Base-by-base conservation (phyloP, 2,113 vertebrate species). In the Haemorhous mexicanus region DNA sequence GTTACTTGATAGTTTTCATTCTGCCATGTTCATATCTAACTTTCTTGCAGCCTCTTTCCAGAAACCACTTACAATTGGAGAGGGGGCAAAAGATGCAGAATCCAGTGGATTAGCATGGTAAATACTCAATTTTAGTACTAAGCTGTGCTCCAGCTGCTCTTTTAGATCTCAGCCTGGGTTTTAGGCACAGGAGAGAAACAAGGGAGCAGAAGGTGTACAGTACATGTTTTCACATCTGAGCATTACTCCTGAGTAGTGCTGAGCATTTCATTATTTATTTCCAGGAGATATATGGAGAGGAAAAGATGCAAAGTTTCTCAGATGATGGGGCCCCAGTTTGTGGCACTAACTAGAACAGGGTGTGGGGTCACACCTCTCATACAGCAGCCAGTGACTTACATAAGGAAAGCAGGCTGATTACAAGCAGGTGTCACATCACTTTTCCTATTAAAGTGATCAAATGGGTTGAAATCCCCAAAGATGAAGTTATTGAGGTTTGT, bases 391-490 rank as follows among this genome's bases (percentile, higher is more conserved):
- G 64, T 84, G 90, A 61, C 79, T 90, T 84, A 86, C 64, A 47
- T 92, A 77, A 91, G 61, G 61, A 52, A 74, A 75, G 89, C 86
- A 7, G 19, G 68, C 89, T 89, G 89, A 37, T 49, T 87, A 77
- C 68, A 55, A 90, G 84, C 80, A 93, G 91, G 86, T 95, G 87
- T 90, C 77, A 77, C 55, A 85, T 88, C 50, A 69, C 44, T 89
- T 95, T 96, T 95, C 81, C 95, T 74, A 87, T 94, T 84, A 87
- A 92, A 82, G 50, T 80, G 91, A 93, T 97, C 94, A 93, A 84
- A 91, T 84, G 58, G 84, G 47, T 77, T 93, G 84, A 84, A 87
- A 83, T 84, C 89, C 63, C 64, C 17, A 27, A 75, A 84, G 87
- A 76, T 12, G 41, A 68, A 79, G 23, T 63, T 92, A 81, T 58